Percentiles rank a stretch among this genome's conserved stretches.
These are phyloP conservation scores for Epinephelus cyanopodus DNA, from an alignment of 2,113 vertebrate genomes.

Conservation along the genomic window DNA sequence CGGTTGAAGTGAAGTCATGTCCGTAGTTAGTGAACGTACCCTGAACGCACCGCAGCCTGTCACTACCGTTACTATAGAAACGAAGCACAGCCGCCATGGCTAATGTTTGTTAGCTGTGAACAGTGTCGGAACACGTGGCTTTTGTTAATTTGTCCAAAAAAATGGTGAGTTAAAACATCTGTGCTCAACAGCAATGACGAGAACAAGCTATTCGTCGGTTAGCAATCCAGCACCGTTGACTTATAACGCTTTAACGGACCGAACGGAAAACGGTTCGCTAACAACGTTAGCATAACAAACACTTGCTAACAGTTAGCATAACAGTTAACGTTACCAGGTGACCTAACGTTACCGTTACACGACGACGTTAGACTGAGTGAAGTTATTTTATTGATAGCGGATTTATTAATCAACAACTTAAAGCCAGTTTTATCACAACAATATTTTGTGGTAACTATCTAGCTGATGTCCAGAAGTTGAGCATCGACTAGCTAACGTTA, in stretches of 20 bases:
- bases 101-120: background rate
- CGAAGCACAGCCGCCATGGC: constrained; percentile 2
- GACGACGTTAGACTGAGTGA: background rate
- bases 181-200: fast-evolving
- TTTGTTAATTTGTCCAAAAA: background rate
- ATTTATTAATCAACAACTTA: background rate
- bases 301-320: constrained; percentile 1
- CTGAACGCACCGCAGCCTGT: constrained; percentile 54
- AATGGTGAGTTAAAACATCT: constrained; percentile 63
- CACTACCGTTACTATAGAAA: constrained; percentile 72
- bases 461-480: background rate
- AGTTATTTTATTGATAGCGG: background rate
- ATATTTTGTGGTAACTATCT: background rate
- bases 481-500: background rate
- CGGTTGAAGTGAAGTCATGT: too few species aligned
- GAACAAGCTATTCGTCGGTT: background rate
- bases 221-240: fast-evolving
- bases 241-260: background rate
- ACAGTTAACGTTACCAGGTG: background rate
- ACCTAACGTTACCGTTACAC: background rate
- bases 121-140: background rate
- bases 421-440: background rate
- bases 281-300: constrained; percentile 31
- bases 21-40: background rate
- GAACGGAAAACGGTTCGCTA: constrained; percentile 25